phyloP scores from a whole-genome alignment of 2,888 invertebrate genomes.

The Vannuccia rotundouncinata region DNA sequence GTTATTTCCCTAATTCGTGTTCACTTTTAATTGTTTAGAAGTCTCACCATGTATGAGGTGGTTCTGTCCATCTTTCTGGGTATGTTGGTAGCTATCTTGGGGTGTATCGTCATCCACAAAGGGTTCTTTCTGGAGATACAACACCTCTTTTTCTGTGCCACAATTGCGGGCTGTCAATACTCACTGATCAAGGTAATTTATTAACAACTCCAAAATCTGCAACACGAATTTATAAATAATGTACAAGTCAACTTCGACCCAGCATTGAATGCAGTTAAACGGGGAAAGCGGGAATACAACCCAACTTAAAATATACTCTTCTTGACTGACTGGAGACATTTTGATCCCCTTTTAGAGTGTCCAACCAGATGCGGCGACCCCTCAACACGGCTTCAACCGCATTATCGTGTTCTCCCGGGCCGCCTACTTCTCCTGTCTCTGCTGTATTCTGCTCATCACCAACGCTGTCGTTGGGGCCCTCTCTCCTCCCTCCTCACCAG shows the following conservation, averaged over 20 bases:
- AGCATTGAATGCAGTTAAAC: no score
- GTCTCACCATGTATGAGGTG: conserved; percentile 25
- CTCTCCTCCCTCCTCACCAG: conserved; percentile 60
- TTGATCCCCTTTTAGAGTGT: conserved; percentile 33
- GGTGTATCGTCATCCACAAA: conserved; percentile 72
- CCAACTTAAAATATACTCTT: no score
- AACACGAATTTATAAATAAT: no score
- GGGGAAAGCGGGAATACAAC: no score
- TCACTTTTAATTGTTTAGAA: neutral
- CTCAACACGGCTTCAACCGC: conserved; percentile 69
- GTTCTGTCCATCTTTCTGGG: conserved; percentile 63
- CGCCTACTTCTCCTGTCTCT: conserved; percentile 75
- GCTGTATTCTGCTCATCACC: neutral
- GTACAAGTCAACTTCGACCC: no score
- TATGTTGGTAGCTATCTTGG: conserved; percentile 74
- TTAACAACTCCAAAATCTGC: no score
- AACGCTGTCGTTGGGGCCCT: conserved; percentile 50
- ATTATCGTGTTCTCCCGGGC: conserved; percentile 86
- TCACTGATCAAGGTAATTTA: conserved; percentile 61
- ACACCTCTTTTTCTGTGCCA: conserved; percentile 88
- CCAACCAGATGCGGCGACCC: conserved; percentile 90
- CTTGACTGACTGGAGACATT: no score
- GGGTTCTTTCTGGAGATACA: conserved; percentile 83
- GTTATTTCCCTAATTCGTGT: no score
- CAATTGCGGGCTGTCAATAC: conserved; percentile 96